Evolutionary conservation across 1,140 invertebrate genomes (phyloP).

Genomic region (Eueides isabella): DNA sequence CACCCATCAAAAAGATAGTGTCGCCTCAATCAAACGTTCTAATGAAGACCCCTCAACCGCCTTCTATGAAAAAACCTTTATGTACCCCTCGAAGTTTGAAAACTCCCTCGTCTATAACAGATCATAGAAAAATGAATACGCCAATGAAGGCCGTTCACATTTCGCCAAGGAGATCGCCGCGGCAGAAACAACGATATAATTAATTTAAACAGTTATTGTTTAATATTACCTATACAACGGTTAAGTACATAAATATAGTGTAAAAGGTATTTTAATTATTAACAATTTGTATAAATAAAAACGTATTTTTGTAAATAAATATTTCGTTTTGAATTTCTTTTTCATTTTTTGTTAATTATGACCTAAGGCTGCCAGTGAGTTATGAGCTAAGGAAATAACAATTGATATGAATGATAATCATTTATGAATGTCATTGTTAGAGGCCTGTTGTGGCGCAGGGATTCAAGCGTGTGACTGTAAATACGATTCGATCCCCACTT

Average conservation of each 20-base stretch:
- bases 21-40: constrained; percentile 55
- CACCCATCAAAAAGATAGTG: constrained; percentile 61
- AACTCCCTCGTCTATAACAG: constrained; percentile 46
- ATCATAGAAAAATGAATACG: constrained; percentile 59
- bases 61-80: constrained; percentile 64
- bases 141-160: constrained; percentile 71
- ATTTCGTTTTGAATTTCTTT: constrained; percentile 5
- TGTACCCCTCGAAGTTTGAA: constrained; percentile 58
- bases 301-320: constrained; percentile 25
- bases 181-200: constrained; percentile 60
- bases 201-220: constrained; percentile 20
- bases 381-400: no score
- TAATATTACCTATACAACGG: constrained; percentile 8
- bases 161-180: constrained; percentile 70
- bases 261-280: constrained; percentile 30
- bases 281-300: constrained; percentile 27
- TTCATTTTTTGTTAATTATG: background rate
- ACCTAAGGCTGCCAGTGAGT: no score
- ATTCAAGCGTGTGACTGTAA: no score
- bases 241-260: constrained; percentile 19
- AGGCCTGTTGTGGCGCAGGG: no score
- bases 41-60: constrained; percentile 57
- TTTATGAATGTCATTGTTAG: no score
- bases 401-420: no score
- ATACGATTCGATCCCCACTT: no score